Conservation (phyloP, 2,888 invertebrate genomes). For the Charanyca ferruginea region DNA sequence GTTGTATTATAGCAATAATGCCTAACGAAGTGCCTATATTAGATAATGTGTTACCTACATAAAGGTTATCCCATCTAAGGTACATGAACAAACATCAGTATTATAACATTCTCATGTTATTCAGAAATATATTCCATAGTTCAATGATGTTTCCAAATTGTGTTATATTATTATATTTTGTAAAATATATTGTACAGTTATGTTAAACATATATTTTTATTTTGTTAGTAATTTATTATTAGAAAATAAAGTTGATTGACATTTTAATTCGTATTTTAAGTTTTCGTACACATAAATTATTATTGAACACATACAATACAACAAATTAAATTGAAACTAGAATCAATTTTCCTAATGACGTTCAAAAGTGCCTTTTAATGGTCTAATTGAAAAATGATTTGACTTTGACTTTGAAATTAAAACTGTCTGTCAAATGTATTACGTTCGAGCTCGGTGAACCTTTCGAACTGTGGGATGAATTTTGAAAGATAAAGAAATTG, state of each 20-base stretch:
- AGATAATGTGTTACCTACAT: conserved; percentile 33
- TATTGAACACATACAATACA: too few species aligned
- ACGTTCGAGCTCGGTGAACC: too few species aligned
- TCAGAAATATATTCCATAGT: conserved; percentile 45
- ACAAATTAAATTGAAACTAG: too few species aligned
- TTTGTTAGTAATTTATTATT: conserved; percentile 70
- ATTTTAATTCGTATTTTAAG: conserved; percentile 17
- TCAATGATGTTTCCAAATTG: conserved; percentile 51
- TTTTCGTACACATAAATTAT: background rate
- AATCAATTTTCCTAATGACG: too few species aligned
- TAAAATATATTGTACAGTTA: conserved; percentile 52
- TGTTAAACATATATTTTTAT: conserved; percentile 52
- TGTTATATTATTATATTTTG: conserved; percentile 48
- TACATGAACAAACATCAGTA: conserved; percentile 56
- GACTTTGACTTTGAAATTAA: too few species aligned
- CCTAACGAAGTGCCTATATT: conserved; percentile 58
- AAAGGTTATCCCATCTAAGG: conserved; percentile 30
- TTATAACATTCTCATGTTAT: conserved; percentile 60
- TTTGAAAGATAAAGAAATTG: too few species aligned
- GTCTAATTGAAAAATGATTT: too few species aligned
- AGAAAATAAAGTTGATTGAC: conserved; percentile 54
- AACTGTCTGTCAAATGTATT: too few species aligned
- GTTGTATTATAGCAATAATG: conserved; percentile 34
- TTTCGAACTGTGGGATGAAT: too few species aligned
- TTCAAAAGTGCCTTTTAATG: too few species aligned